phyloP scores from a whole-genome alignment of 2,888 invertebrate genomes.

The Dryomyza anilis region DNA sequence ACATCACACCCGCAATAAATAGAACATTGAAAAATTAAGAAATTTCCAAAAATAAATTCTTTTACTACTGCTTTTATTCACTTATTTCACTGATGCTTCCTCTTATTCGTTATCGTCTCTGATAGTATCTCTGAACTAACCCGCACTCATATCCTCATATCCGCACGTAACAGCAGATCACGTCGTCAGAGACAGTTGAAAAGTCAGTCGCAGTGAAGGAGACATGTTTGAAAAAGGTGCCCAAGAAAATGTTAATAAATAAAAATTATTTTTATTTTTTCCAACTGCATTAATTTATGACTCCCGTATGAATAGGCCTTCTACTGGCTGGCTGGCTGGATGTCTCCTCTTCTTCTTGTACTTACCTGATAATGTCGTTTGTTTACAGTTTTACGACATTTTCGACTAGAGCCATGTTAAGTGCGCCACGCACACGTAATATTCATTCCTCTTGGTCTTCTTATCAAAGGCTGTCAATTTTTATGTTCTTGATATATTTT shows the following conservation, averaged over 20 bases:
- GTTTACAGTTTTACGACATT: constrained; percentile 20
- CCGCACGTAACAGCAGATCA: constrained; percentile 4
- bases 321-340: not conserved
- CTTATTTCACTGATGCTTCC: not conserved
- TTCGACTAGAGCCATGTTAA: not conserved
- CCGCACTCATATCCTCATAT: constrained; percentile 6
- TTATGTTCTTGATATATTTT: constrained; percentile 3
- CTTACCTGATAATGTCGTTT: too few species aligned
- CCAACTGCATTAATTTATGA: constrained; percentile 13
- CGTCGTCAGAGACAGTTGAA: not conserved
- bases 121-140: constrained; percentile 13
- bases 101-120: not conserved
- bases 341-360: too few species aligned
- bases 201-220: too few species aligned
- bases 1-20: constrained; percentile 7
- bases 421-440: constrained; percentile 7
- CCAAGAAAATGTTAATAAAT: constrained; percentile 18
- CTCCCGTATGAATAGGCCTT: too few species aligned
- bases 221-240: constrained; percentile 2
- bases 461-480: constrained; percentile 19
- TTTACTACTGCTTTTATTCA: not conserved
- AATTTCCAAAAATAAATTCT: not conserved
- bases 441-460: constrained; percentile 6
- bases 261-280: constrained; percentile 19
- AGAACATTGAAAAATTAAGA: constrained; percentile 1